Evolutionary conservation across 1,140 invertebrate genomes (phyloP), one percentile per base, ranked within the genome.

Genomic region (Lordiphosa stackelbergi): DNA sequence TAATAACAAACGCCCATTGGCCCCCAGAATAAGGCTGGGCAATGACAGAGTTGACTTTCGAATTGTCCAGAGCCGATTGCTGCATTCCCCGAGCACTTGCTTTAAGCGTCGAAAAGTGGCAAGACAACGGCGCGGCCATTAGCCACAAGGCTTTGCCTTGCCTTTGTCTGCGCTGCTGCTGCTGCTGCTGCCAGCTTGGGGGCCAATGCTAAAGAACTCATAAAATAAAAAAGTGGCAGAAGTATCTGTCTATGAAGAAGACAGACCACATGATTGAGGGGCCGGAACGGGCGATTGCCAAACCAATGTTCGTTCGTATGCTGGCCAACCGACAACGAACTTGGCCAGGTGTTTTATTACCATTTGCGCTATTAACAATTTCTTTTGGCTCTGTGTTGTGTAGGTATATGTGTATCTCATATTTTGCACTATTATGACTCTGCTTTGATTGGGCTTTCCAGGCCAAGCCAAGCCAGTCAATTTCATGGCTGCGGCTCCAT

Each of bases 281-380:
- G 40, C 57, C 11, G 47, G 43, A 46, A 36, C 49, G 36, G 49
- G 19, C 48, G 22, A 43, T 54, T 69, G 65, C 62, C 71, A 64
- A 74, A 66, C 65, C 58, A 70, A 64, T 77, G 77, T 31, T 40
- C 28, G 52, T 43, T 81, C 72, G 71, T 81, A 74, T 61, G 35
- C 61, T 66, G 49, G 40, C 63, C 41, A 48, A 52, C 43, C 43
- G n/a, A 37, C 38, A 10, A 52, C 54, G 63, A 61, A 64, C 40
- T 65, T 81, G 51, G 72, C 77, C 77, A 81, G 77, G 77, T 81
- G 77, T 81, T 72, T 77, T 72, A 77, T 77, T 81, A 77, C 68
- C 64, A 77, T 72, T 75, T 75, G 52, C 48, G 73, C 73, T 72
- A 72, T 78, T 78, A 78, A 78, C 69, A 72, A 75, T 83, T 83